phyloP scores from a whole-genome alignment of 2,888 invertebrate genomes.

The Willowsia nigromaculata region DNA sequence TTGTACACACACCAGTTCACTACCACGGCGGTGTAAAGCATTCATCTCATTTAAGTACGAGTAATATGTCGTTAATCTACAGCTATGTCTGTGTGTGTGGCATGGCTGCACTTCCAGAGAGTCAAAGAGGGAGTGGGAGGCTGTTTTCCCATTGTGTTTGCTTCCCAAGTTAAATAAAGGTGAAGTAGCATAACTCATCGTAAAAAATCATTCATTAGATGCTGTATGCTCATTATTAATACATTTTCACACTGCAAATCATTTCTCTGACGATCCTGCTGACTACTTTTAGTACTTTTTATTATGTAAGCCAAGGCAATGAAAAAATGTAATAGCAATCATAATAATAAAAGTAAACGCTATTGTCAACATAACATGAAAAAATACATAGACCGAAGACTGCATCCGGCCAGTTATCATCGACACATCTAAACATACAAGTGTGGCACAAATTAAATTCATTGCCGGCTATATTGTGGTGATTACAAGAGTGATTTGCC shows the following conservation, averaged over 20 bases:
- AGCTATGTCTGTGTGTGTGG: background rate
- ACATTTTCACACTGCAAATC: constrained; percentile 41
- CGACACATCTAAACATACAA: background rate
- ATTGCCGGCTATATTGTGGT: constrained; percentile 1
- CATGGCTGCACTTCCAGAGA: background rate
- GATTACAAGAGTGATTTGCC: constrained; percentile 14
- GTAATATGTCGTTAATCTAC: background rate
- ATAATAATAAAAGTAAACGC: constrained; percentile 3
- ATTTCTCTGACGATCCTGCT: constrained; percentile 28
- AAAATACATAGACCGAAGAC: background rate
- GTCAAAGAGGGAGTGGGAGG: background rate
- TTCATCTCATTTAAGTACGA: background rate
- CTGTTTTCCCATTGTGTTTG: background rate
- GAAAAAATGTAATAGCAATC: background rate
- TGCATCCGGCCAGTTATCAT: constrained; percentile 31
- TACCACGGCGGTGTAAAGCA: background rate
- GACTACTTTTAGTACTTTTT: background rate
- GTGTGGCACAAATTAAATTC: constrained; percentile 31
- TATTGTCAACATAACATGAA: constrained; percentile 1
- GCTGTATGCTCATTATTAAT: background rate
- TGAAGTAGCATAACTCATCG: background rate
- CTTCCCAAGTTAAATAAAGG: background rate
- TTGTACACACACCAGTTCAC: background rate
- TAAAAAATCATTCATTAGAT: constrained; percentile 25
- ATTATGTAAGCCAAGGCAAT: constrained; percentile 41